Percentiles rank a stretch among this genome's conserved stretches.
Conservation (phyloP, 2,888 invertebrate genomes). For the Agrilus cyanescens region DNA sequence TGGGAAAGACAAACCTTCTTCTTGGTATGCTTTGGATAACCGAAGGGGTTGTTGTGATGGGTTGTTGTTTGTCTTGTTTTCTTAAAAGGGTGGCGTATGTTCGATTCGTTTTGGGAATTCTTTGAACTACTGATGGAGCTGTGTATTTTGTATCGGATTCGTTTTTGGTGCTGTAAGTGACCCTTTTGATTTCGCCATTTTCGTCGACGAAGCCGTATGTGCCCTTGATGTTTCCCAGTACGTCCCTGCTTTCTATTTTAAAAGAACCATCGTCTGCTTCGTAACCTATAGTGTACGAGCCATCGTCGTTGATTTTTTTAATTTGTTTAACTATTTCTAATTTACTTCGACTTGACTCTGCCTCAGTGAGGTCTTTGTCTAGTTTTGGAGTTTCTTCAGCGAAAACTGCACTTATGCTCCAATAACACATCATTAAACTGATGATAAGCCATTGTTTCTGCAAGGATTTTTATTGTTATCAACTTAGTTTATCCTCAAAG, state of each 20-base stretch:
- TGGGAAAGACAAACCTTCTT: conserved; percentile 36
- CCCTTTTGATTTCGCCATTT: conserved; percentile 65
- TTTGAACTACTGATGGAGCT: conserved; percentile 29
- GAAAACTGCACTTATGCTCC: too few relatives aligned
- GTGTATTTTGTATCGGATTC: conserved; percentile 38
- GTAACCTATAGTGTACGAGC: conserved; percentile 74
- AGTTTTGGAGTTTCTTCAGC: conserved; percentile 26
- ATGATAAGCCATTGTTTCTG: too few relatives aligned
- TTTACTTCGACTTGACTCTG: conserved; percentile 58
- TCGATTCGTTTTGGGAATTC: conserved; percentile 32
- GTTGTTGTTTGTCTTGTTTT: conserved; percentile 36
- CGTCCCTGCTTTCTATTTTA: conserved; percentile 73
- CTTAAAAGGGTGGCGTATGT: conserved; percentile 44
- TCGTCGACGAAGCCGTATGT: conserved; percentile 73
- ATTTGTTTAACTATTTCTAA: conserved; percentile 73
- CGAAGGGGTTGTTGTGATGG: conserved; percentile 39
- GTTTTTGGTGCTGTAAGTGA: conserved; percentile 57
- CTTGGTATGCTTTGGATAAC: conserved; percentile 55
- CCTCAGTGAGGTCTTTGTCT: conserved; percentile 45
- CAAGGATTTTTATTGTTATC: too few relatives aligned
- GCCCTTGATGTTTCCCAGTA: conserved; percentile 68
- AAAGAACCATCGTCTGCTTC: conserved; percentile 78
- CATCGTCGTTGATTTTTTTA: conserved; percentile 68
- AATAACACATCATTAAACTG: too few relatives aligned
- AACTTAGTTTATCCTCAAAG: too few relatives aligned